These are phyloP conservation scores for Diphyllodes magnificus DNA, from an alignment of 2,113 vertebrate species.

Conservation along the genomic window DNA sequence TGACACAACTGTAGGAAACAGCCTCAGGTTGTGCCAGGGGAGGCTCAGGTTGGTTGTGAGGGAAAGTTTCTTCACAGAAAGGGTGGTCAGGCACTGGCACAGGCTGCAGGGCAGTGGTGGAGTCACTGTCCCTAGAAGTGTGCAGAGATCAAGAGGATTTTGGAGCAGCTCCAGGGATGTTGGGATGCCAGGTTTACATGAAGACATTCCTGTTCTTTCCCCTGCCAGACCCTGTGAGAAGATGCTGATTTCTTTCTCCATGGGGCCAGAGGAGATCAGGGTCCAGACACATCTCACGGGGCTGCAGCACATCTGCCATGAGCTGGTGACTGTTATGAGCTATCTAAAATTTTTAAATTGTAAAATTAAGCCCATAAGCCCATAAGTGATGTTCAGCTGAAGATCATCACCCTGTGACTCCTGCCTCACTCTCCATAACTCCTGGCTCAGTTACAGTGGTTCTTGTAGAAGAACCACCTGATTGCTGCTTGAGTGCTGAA, in stretches of 20 bases:
- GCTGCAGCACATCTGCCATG: neutral
- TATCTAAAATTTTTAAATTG: neutral
- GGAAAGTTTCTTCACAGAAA: neutral
- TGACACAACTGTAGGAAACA: neutral
- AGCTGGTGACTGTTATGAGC: neutral
- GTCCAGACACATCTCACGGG: neutral
- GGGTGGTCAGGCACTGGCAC: neutral
- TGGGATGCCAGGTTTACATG: neutral
- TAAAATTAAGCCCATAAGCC: neutral
- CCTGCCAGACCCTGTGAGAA: neutral
- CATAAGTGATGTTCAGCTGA: neutral
- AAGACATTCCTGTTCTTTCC: neutral
- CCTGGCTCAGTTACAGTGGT: neutral
- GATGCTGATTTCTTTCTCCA: neutral
- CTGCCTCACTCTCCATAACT: neutral
- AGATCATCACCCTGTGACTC: neutral
- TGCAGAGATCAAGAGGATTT: neutral
- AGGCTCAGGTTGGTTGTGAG: neutral
- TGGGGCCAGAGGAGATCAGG: neutral
- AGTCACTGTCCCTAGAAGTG: neutral
- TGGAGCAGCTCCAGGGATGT: neutral
- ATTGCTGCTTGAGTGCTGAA: neutral
- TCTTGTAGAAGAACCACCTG: neutral
- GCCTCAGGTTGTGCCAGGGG: neutral
- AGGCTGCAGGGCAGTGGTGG: neutral